Base-by-base conservation (phyloP, 1,140 invertebrate genomes). In the Temnothorax longispinosus region DNA sequence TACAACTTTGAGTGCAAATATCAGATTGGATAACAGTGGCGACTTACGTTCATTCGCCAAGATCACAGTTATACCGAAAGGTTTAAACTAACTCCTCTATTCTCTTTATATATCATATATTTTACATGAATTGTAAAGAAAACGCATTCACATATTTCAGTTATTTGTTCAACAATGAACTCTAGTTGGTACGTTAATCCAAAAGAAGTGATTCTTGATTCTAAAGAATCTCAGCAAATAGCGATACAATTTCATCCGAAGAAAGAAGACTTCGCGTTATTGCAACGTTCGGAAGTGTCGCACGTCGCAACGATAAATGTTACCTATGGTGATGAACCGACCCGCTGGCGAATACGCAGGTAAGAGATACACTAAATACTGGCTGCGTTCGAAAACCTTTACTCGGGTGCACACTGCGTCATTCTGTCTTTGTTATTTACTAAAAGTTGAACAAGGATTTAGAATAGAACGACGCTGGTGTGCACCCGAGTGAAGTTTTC, bases 11-110 rank as follows among this genome's bases (percentile, higher is more conserved):
- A 93, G 92, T 27, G 91, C 94, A 10, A 94, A 88, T 86, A 95
- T 96, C 18, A 92, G 86, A 77, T 65, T 96, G 13, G 94, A 95
- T 87, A 96, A 96, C 87, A 93, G 72, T 6, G 96, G 96, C 13
- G 94, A 95, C 86, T 87, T 96, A 7, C 88, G 93, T 18, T 93
- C 94, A 64, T 96, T 96, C 85, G 93, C 93, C 4, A 95, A 95
- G 90, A 75, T 96, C 7, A 94, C 95, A 69, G 80, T 96, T 71
- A 87, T 89, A 32, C 94, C 94, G 35, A 96, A 96, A 95, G 93
- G 95, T 95, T 71, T 76, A 52, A 65, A 80, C 47, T 35, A 52
- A 18, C 71, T 58, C 76, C 54, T 69, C n/a, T 11, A 21, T 32
- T 69, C 3, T 54, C 5, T 18, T 32, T 41, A 56, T 56, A 44